Evolutionary conservation across 2,888 invertebrate genomes (phyloP).

Genomic region (Thymelicus lineola): DNA sequence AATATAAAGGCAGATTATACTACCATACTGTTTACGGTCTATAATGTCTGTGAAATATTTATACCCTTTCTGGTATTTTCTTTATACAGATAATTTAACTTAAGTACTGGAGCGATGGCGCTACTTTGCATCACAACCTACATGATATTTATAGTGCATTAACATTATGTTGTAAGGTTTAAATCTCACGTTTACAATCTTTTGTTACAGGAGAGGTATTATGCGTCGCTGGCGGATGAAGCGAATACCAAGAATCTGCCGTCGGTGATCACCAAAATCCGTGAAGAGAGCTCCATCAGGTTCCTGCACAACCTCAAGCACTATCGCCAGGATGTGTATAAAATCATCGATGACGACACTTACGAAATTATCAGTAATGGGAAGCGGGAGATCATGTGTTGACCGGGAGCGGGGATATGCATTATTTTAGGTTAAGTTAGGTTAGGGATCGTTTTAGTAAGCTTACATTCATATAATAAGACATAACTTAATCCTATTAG

Average conservation of each 20-base stretch:
- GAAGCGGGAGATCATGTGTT: constrained; percentile 74
- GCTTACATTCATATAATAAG: too few species aligned
- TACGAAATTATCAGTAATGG: constrained; percentile 82
- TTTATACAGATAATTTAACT: neutral
- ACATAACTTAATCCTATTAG: too few species aligned
- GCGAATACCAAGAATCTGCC: constrained; percentile 87
- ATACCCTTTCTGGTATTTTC: neutral
- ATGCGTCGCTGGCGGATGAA: constrained; percentile 87
- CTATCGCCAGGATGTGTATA: constrained; percentile 88
- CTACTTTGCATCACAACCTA: neutral
- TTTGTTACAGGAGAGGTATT: constrained; percentile 87
- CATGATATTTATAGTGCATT: too few species aligned
- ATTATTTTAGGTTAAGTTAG: constrained; percentile 43
- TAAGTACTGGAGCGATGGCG: neutral
- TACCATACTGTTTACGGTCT: neutral
- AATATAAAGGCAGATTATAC: constrained; percentile 20
- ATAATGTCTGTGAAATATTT: neutral
- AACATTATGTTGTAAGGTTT: too few species aligned
- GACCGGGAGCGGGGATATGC: constrained; percentile 52
- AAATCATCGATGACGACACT: constrained; percentile 87
- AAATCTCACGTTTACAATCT: neutral
- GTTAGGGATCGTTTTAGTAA: constrained; percentile 36
- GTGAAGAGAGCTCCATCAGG: constrained; percentile 87
- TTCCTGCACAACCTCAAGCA: constrained; percentile 87
- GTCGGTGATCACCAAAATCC: constrained; percentile 88